phyloP scores from a whole-genome alignment of 2,888 invertebrate species.

The Agonum fuliginosum region DNA sequence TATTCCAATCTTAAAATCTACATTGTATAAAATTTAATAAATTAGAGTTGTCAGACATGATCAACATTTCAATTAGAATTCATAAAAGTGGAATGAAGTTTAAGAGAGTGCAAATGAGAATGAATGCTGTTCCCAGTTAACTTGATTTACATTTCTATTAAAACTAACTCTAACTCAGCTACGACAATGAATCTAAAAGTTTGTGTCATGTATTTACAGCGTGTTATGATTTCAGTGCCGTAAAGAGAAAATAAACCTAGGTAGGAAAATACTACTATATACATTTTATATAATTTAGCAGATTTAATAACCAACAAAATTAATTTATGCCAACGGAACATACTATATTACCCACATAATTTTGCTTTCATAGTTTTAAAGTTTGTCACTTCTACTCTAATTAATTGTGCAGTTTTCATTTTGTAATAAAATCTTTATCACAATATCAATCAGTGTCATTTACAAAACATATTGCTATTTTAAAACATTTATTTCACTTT shows the following conservation, averaged over 20 bases:
- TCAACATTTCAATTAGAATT: slow-evolving; percentile 31
- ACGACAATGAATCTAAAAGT: slow-evolving; percentile 15
- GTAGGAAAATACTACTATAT: background rate
- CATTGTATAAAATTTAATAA: background rate
- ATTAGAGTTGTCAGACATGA: slow-evolving; percentile 21
- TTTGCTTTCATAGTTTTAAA: no score
- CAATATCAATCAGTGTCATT: no score
- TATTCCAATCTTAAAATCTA: no score
- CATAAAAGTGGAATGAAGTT: slow-evolving; percentile 31
- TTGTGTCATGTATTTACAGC: slow-evolving; percentile 23
- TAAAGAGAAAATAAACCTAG: background rate
- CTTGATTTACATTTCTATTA: slow-evolving; percentile 37
- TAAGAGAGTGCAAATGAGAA: slow-evolving; percentile 25
- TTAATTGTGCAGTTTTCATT: no score
- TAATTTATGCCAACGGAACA: no score
- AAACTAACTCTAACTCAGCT: background rate
- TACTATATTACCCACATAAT: no score
- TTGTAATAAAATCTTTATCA: no score
- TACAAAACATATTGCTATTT: no score
- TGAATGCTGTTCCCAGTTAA: slow-evolving; percentile 26
- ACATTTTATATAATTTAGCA: background rate
- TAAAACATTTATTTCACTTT: no score
- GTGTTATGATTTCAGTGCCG: slow-evolving; percentile 1
- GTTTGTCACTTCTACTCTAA: no score
- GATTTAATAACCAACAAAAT: background rate